phyloP scores from a whole-genome alignment of 2,113 vertebrate genomes.

The Zingel zingel region DNA sequence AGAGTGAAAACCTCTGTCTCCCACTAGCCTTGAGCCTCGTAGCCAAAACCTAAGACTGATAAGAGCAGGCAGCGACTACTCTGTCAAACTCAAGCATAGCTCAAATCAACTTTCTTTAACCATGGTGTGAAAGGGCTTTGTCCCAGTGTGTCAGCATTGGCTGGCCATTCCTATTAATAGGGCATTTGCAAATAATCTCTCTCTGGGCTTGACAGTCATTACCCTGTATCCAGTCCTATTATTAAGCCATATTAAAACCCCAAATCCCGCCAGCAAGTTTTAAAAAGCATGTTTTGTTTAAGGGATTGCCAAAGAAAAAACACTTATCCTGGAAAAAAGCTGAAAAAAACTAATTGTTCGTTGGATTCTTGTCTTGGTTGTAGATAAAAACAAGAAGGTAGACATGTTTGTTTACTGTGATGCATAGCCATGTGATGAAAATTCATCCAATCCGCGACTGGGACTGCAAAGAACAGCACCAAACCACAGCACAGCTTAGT shows the following conservation, averaged over 20 bases:
- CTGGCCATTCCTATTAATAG: constrained; percentile 20
- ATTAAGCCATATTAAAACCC: constrained; percentile 34
- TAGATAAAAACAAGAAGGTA: too few relatives aligned
- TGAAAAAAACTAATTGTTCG: too few relatives aligned
- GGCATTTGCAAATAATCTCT: constrained; percentile 29
- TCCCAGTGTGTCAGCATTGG: constrained; percentile 6
- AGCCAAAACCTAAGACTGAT: constrained; percentile 44
- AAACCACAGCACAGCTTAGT: too few relatives aligned
- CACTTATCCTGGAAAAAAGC: too few relatives aligned
- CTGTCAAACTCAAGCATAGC: constrained; percentile 23
- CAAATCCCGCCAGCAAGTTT: too few relatives aligned
- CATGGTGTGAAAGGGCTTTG: constrained; percentile 16
- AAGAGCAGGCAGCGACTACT: constrained; percentile 32
- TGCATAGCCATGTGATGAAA: too few relatives aligned
- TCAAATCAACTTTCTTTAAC: constrained; percentile 31
- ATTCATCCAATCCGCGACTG: too few relatives aligned
- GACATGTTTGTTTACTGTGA: too few relatives aligned
- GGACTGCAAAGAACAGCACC: too few relatives aligned
- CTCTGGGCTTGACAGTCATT: constrained; percentile 4
- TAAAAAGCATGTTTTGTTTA: too few relatives aligned
- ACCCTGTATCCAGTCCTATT: constrained; percentile 41
- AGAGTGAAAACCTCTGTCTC: constrained; percentile 32
- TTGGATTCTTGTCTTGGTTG: too few relatives aligned
- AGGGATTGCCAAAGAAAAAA: too few relatives aligned
- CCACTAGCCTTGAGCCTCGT: constrained; percentile 10